Evolutionary conservation across 2,797 vertebrate genomes (phyloP), one percentile per base, ranked within the genome.

Genomic region (Galagoides demidoff): DNA sequence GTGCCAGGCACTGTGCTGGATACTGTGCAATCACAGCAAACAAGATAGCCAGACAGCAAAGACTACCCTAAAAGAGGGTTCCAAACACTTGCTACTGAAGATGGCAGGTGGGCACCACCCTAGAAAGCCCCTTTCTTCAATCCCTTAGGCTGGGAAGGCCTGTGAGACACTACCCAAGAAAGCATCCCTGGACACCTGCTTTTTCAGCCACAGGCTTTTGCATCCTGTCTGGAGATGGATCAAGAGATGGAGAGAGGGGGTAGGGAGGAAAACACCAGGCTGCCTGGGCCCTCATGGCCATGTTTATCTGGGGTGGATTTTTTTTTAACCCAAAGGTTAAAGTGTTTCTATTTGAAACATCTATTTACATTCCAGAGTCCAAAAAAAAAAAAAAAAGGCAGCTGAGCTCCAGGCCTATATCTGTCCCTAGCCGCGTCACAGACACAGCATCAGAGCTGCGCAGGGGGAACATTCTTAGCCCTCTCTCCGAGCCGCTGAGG

Each of bases 311-410:
- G 88, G 95, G 84, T 92, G 86, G 90, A 96, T 95, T 96, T 96
- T 97, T 96, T 97, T 97, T 97, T 97, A 97, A 98, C 95, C 94
- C 96, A 97, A 97, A 98, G 97, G 97, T 98, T 97, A 98, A 95
- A 95, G 95, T 84, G 97, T 98, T 98, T 98, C 97, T 98, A 97
- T 98, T 98, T 98, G 97, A 97, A 98, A 97, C 97, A 92, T 97
- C 96, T 98, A 97, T 98, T 98, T 98, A 98, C 97, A 98, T 98
- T 97, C 97, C 97, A 98, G 95, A 97, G 97, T 96, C 94, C 78
- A 94, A 95, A 97, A 96, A 96, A 97, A 96, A 95, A 95, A 93
- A 77, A 89, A 85, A 89, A 92, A 94, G 76, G 81, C 94, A 91
- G 92, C 91, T 77, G 49, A 97, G 97, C 95, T 96, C 97, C 94